A percentile compares a stretch with the other conserved stretches of the same genome.
phyloP scores from a whole-genome alignment of 2,797 vertebrate genomes.

The Phaenicophaeus curvirostris region DNA sequence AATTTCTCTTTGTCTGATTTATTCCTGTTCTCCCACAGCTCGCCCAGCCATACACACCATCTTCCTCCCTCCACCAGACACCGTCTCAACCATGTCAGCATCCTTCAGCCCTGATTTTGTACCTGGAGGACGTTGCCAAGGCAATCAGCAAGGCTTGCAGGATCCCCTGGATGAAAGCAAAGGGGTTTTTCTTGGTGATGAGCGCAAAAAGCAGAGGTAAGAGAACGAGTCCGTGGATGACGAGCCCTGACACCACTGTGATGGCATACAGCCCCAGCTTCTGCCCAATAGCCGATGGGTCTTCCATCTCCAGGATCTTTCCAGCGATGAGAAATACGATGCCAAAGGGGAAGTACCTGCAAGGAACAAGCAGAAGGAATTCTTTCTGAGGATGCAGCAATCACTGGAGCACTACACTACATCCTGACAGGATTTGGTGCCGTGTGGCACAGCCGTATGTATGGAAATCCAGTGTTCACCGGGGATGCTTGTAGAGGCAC shows the following conservation, averaged over 20 bases:
- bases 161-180: constrained; percentile 85
- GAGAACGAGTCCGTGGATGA: constrained; percentile 83
- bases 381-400: neutral
- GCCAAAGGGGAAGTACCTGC: constrained; percentile 92
- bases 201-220: constrained; percentile 85
- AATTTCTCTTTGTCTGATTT: neutral
- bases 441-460: rapidly evolving
- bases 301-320: constrained; percentile 91
- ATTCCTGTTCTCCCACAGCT: neutral
- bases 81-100: rapidly evolving
- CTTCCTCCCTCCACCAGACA: neutral
- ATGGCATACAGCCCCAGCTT: constrained; percentile 88
- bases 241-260: constrained; percentile 86
- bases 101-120: rapidly evolving
- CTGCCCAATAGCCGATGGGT: constrained; percentile 82
- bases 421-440: neutral
- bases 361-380: neutral
- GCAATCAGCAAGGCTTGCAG: constrained; percentile 91
- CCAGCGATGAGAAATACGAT: constrained; percentile 90
- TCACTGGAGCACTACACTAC: rapidly evolving
- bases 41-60: rapidly evolving
- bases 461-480: neutral
- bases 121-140: constrained; percentile 91
- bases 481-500: rapidly evolving
- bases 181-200: constrained; percentile 88